Conservation (phyloP, 1,140 invertebrate species). For the Apis cerana region DNA sequence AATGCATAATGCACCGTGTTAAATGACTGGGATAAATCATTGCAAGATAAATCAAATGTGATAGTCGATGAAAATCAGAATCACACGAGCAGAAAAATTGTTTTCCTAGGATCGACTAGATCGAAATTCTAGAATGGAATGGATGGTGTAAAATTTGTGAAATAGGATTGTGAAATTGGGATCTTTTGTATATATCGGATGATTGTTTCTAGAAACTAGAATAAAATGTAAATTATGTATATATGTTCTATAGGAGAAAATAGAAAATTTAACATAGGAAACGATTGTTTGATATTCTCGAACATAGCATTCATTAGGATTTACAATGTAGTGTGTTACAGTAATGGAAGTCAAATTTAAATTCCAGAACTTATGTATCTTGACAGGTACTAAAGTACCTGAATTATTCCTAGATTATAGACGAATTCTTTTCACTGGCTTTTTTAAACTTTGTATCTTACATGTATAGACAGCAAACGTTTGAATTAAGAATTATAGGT, state of each 20-base stretch:
- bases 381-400: not conserved
- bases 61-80: slow-evolving; percentile 6
- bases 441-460: not conserved
- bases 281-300: not conserved
- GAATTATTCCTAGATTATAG: too few species aligned
- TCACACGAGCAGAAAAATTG: not conserved
- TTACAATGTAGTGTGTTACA: not conserved
- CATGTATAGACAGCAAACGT: too few species aligned
- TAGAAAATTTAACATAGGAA: slow-evolving; percentile 1
- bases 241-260: not conserved
- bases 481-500: too few species aligned
- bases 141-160: not conserved
- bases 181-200: too few species aligned
- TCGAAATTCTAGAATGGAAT: not conserved
- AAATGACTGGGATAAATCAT: slow-evolving; percentile 1
- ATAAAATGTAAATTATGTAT: not conserved
- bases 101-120: not conserved
- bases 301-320: slow-evolving; percentile 3
- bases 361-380: not conserved
- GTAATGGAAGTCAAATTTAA: not conserved
- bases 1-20: slow-evolving; percentile 37
- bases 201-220: not conserved
- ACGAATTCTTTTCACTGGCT: not conserved
- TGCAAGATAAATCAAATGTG: not conserved
- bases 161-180: not conserved